Evolutionary conservation across 2,113 vertebrate species (phyloP).

Genomic region (Puntigrus tetrazona): DNA sequence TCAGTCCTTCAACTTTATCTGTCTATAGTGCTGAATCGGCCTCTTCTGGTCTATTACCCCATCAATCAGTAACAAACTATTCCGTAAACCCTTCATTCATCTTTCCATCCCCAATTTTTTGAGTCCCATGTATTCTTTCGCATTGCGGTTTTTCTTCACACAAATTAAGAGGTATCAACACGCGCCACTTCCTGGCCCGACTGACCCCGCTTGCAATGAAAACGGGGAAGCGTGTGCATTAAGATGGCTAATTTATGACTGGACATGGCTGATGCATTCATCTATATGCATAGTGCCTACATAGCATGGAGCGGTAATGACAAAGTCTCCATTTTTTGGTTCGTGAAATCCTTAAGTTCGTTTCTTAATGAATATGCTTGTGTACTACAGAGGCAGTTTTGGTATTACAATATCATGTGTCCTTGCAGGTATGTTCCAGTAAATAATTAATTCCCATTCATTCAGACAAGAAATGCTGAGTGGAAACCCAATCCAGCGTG

Average conservation of each 20-base stretch:
- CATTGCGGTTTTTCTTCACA: background rate
- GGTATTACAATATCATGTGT: constrained; percentile 36
- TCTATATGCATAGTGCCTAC: constrained; percentile 21
- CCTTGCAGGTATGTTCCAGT: constrained; percentile 55
- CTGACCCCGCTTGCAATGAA: constrained; percentile 3
- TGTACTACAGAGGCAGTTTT: constrained; percentile 36
- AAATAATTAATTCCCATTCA: constrained; percentile 76
- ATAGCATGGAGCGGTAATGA: background rate
- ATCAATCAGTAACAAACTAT: constrained; percentile 76
- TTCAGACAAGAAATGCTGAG: constrained; percentile 68
- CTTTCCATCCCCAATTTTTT: constrained; percentile 1
- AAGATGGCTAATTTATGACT: constrained; percentile 47
- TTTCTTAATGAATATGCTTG: constrained; percentile 28
- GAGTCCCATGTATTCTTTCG: background rate
- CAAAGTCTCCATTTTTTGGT: constrained; percentile 29
- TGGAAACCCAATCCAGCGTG: constrained; percentile 67
- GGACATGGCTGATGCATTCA: constrained; percentile 29
- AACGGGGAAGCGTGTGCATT: constrained; percentile 18
- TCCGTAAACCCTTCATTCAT: constrained; percentile 50
- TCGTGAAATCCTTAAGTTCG: background rate
- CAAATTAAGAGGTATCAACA: constrained; percentile 6
- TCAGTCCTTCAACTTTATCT: constrained; percentile 50
- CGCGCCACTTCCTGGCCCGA: background rate
- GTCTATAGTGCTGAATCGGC: constrained; percentile 76
- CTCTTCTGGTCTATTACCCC: constrained; percentile 75